Evolutionary conservation across 2,113 vertebrate species (phyloP), one percentile per base, ranked within the genome.

Genomic region (Paralichthys olivaceus): DNA sequence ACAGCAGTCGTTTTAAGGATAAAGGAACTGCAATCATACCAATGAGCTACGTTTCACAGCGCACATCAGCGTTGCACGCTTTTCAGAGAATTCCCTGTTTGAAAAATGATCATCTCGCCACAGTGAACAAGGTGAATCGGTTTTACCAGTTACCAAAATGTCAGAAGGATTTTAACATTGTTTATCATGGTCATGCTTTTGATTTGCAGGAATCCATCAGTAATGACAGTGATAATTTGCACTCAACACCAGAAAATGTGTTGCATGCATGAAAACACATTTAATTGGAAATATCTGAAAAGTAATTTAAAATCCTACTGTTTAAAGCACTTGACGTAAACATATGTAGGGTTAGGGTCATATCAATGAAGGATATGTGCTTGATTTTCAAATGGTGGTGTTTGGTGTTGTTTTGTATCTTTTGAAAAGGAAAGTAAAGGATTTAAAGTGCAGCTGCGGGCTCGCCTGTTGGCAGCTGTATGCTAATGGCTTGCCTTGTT

Each of bases 401-500:
- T 79, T 13, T 43, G 80, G 59, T 69, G 17, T 75, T 79, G 80
- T 80, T 80, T 71, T 81, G 77, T 72, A 71, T 70, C 69, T 88
- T 85, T 87, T 84, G 77, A 66, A 51, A 64, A 77, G 69, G 59
- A 81, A 84, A 77, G 72, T 75, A 65, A 72, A 80, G 79, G 68
- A 68, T 85, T 69, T 40, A 69, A 72, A 63, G 86, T 84, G 87
- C 86, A 88, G 89, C 87, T 84, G 91, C 85, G 58, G 80, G 72
- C 79, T 84, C 77, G 87, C 88, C 81, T 87, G 74, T 81, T 86
- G 83, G 87, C 91, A 94, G 90, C 88, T 93, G 89, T 87, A 90
- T 93, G 91, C 80, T 92, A 92, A 93, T 91, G 69, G 57, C 5
- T 74, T 61, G 70, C 51, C 72, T 79, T 89, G 79, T 84, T 82